Evolutionary conservation across 2,797 vertebrate species (phyloP).

Genomic region (Gallinago nigripennis): DNA sequence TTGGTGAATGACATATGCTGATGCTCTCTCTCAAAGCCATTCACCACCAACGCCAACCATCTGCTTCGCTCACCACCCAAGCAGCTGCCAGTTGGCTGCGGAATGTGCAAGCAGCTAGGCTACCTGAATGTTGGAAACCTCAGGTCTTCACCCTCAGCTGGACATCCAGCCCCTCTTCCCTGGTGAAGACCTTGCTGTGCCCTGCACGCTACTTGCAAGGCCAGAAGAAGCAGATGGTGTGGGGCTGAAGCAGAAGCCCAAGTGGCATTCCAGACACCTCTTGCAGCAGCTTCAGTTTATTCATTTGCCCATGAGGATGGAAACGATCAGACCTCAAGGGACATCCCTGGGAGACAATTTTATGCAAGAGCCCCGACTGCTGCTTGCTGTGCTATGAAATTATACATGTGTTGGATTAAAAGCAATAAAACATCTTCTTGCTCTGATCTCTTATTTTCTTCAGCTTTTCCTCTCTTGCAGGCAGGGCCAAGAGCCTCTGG

Average conservation of each 20-base stretch:
- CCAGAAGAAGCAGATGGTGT: neutral
- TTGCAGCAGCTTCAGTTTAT: neutral
- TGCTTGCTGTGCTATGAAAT: neutral
- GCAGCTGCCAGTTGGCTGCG: neutral
- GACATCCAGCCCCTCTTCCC: neutral
- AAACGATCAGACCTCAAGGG: neutral
- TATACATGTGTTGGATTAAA: neutral
- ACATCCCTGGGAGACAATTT: neutral
- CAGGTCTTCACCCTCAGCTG: neutral
- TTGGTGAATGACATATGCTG: neutral
- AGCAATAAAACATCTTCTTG: neutral
- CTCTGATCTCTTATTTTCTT: neutral
- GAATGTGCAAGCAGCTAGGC: neutral
- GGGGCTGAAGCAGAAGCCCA: neutral
- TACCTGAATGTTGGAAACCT: neutral
- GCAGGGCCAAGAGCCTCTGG: neutral
- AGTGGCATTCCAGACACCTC: fast-evolving
- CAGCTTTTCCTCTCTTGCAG: neutral
- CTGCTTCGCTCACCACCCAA: neutral
- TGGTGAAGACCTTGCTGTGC: neutral
- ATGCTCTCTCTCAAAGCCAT: neutral
- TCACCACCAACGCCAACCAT: neutral
- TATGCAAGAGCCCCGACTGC: neutral
- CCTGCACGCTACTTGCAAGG: neutral
- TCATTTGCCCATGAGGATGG: neutral